Evolutionary conservation across 2,888 invertebrate species (phyloP), one percentile per base, ranked within the genome.

Genomic region (Rotaria socialis): DNA sequence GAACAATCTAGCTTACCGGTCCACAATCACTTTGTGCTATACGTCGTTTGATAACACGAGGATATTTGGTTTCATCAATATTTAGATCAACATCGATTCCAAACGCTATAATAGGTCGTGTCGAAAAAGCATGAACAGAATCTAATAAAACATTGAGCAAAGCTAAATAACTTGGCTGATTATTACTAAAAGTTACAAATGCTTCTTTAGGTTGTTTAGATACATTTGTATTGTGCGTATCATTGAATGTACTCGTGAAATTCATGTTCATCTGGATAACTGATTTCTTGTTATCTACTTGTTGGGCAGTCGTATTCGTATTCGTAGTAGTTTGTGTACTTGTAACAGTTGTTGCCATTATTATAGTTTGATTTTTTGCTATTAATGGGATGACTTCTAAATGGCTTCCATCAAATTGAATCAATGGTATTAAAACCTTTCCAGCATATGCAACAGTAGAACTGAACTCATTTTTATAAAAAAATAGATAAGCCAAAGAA

Each of bases 41-140:
- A 24, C n/a, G 75, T 80, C 75, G 22, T 80, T 80, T 80, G 24
- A 80, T 80, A 24, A 80, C 75, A 43, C 75, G 75, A 22, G 75
- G 75, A 80, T 80, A 80, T 47, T 80, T 22, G 24, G 3, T 80
- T 6, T 0, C 1, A 22, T 80, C n/a, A 47, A 80, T 47, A 8
- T 47, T 6, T 11, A 47, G 75, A 80, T 80, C 75, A 43, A 80
- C 75, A 47, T 80, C 75, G 27, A 80, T 47, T 8, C 75, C 75
- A 80, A 41, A 80, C 4, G 47, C 75, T 24, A 80, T 80, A 47
- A 80, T 43, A 1, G 75, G 75, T 80, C 75, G 22, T 43, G 75
- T 80, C 1, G 75, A 80, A 80, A 80, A 80, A 11, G 47, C 43
- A n/a, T 80, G 75, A 41, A 80, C 75, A 41, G 75, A 80, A 47